Evolutionary conservation across 1,140 invertebrate species (phyloP).

Genomic region (Lysiphlebus fabarum): DNA sequence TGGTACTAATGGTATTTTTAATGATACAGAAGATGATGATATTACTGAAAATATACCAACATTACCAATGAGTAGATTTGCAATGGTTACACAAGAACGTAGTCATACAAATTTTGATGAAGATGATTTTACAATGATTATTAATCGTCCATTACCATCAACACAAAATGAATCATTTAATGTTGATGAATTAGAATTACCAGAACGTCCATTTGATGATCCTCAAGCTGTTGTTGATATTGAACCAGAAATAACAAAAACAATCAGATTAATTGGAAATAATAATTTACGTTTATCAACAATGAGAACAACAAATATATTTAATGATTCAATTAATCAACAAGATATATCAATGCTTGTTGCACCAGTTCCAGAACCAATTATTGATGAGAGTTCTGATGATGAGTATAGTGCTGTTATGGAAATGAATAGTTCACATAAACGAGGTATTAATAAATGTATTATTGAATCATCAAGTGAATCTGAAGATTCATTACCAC

Average conservation of each 20-base stretch:
- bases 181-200: constrained; percentile 36
- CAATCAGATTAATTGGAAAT: constrained; percentile 23
- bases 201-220: constrained; percentile 26
- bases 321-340: background rate
- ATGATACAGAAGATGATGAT: constrained; percentile 19
- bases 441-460: background rate
- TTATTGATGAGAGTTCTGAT: constrained; percentile 1
- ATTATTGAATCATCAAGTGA: constrained; percentile 11
- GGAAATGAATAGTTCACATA: background rate
- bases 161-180: constrained; percentile 29
- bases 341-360: too few relatives aligned
- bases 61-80: too few relatives aligned
- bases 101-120: constrained; percentile 21
- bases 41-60: background rate
- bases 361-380: too few relatives aligned
- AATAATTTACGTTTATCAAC: background rate
- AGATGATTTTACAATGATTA: constrained; percentile 40
- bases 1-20: background rate
- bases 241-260: constrained; percentile 32
- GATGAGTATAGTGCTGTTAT: background rate
- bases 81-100: too few relatives aligned
- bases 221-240: background rate
- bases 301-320: background rate
- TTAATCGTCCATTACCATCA: constrained; percentile 17
- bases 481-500: constrained; percentile 8